Evolutionary conservation across 53 echinoderm and acorn worm genomes (phyloP), one percentile per base, ranked within the genome.

Genomic region (Patiria pectinifera): DNA sequence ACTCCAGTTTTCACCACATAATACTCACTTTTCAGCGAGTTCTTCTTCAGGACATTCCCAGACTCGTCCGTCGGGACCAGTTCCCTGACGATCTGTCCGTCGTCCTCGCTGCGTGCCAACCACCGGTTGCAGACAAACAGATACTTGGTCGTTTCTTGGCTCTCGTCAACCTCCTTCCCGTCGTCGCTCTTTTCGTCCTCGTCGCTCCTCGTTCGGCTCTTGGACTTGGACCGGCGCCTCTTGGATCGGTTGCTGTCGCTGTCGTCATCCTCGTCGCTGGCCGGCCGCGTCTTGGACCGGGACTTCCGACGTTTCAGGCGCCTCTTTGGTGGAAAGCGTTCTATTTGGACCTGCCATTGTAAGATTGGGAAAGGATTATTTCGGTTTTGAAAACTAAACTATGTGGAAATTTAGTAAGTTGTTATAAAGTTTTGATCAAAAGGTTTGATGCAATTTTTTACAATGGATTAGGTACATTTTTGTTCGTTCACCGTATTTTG

Each of bases 21-120:
- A 35, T 78, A 94, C 94, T 93, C 62, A 98, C 98, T 92, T 19
- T 94, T 92, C 16, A 98, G 95, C 2, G 98, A 93, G 82, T 98
- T 98, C 70, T 87, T 95, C 82, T 95, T 91, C 8, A 98, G 88
- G 46, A 98, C 91, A 46, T 98, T 98, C 13, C 98, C 98, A 14
- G 85, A 5, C 35, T 96, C 96, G 62, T 99, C 99, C 15, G 97
- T 97, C 0, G 99, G 99, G 4, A 99, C 97, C 19, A 99, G 91
- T 88, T 99, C 99, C 72, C 99, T 82, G 15, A 99, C 96, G 11
- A 99, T 99, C 89, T 99, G 99, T 2, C 97, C 96, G 63, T 99
- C 99, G 82, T 99, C 99, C 86, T 99, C 99, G 62, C 96, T 95
- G 90, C 95, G 93, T 0, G 96, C 99, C 82, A 94, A 72, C 99